Evolutionary conservation across 1,140 invertebrate species (phyloP).

Genomic region (Cotesia chilonis): DNA sequence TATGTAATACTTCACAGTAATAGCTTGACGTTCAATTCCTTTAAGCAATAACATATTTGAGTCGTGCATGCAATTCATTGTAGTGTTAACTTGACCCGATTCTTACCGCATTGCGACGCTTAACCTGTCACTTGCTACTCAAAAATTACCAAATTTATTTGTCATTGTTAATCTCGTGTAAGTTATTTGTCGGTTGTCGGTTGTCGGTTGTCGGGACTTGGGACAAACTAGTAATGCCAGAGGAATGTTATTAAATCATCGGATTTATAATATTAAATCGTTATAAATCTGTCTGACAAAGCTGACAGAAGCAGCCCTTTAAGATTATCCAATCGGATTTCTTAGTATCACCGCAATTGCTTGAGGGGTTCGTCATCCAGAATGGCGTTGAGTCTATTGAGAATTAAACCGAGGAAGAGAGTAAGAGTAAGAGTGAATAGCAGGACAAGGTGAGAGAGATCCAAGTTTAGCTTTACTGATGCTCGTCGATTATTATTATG

Average conservation of each 20-base stretch:
- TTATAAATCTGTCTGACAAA: no score
- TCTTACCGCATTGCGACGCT: slow-evolving; percentile 36
- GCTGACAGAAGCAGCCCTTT: slow-evolving; percentile 1
- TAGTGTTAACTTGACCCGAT: slow-evolving; percentile 32
- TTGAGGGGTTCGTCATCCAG: slow-evolving; percentile 7
- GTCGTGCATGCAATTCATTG: slow-evolving; percentile 29
- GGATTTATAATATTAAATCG: no score
- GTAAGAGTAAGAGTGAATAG: neutral
- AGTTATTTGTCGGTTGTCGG: no score
- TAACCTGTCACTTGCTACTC: neutral
- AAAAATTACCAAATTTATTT: neutral
- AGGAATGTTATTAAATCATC: no score
- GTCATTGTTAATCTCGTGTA: no score
- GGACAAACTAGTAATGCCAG: no score
- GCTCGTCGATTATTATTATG: neutral
- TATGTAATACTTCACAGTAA: neutral
- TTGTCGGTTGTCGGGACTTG: no score
- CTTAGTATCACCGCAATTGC: slow-evolving; percentile 14
- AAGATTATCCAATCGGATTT: slow-evolving; percentile 10
- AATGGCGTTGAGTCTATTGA: slow-evolving; percentile 1
- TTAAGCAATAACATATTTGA: slow-evolving; percentile 22
- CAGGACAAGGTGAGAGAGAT: neutral
- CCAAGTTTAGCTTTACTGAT: no score
- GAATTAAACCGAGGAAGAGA: neutral
- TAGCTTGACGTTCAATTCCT: slow-evolving; percentile 21